phyloP scores from a whole-genome alignment of 2,888 invertebrate species.

The Amblyjoppa proteus region DNA sequence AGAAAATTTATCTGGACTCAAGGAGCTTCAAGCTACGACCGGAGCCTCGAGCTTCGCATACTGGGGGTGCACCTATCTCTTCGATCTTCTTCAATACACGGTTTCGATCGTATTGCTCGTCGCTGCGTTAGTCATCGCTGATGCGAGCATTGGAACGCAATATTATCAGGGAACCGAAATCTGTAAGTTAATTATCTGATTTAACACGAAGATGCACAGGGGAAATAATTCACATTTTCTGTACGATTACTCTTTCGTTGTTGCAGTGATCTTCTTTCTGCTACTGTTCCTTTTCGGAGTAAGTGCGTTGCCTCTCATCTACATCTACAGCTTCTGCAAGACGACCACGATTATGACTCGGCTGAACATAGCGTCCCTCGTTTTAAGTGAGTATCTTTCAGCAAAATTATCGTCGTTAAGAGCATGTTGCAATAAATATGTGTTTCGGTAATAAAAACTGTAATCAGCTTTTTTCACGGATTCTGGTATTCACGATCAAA shows the following conservation, averaged over 20 bases:
- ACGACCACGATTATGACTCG: constrained; percentile 73
- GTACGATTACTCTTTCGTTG: constrained; percentile 8
- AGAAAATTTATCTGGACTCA: constrained; percentile 88
- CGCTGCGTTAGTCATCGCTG: constrained; percentile 74
- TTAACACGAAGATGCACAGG: no score
- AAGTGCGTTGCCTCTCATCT: constrained; percentile 85
- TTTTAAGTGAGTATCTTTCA: constrained; percentile 75
- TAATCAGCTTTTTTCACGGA: no score
- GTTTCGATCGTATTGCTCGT: constrained; percentile 72
- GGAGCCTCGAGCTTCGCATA: constrained; percentile 88
- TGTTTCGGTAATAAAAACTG: no score
- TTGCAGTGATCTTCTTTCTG: constrained; percentile 86
- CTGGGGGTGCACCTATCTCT: constrained; percentile 88
- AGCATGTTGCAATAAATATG: no score
- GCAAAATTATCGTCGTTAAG: background rate
- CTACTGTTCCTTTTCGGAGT: constrained; percentile 91
- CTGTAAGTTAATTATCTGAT: constrained; percentile 77
- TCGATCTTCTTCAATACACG: constrained; percentile 85
- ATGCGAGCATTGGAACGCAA: constrained; percentile 73
- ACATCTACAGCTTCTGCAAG: constrained; percentile 79
- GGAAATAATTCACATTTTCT: background rate
- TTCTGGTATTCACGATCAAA: no score
- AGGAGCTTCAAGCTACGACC: constrained; percentile 89
- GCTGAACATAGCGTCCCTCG: constrained; percentile 76
- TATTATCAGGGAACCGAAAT: constrained; percentile 83